Evolutionary conservation across 2,113 vertebrate species (phyloP).

Genomic region (Malurus cyaneus): DNA sequence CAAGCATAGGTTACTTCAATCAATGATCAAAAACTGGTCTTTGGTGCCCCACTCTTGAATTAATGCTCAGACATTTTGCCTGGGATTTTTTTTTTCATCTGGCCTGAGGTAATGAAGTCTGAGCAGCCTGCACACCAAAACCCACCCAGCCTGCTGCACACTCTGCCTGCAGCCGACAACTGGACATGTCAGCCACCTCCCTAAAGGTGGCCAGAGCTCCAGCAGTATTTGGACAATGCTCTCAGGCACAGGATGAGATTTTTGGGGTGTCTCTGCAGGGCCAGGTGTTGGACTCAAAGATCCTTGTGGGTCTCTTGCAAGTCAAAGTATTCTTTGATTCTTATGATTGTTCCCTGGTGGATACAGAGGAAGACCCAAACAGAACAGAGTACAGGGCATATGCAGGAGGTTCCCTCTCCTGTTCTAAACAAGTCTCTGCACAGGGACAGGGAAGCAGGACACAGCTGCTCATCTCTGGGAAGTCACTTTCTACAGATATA

Average conservation of each 20-base stretch:
- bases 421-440: background rate
- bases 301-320: background rate
- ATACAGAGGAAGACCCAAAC: background rate
- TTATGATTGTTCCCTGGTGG: background rate
- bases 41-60: background rate
- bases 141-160: background rate
- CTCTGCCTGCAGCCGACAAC: background rate
- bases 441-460: background rate
- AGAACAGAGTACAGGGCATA: background rate
- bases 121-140: background rate
- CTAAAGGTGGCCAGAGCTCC: background rate
- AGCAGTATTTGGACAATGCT: background rate
- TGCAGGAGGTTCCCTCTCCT: background rate
- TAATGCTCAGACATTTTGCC: background rate
- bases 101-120: background rate
- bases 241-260: background rate
- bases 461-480: background rate
- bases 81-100: background rate
- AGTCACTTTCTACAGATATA: background rate
- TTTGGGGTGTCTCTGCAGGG: background rate
- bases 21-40: background rate
- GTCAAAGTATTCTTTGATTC: background rate
- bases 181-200: background rate
- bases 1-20: background rate
- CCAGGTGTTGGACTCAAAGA: background rate